These are phyloP conservation scores for Hydrotaea cyrtoneurina DNA, from an alignment of 2,888 invertebrate genomes.

Conservation along the genomic window DNA sequence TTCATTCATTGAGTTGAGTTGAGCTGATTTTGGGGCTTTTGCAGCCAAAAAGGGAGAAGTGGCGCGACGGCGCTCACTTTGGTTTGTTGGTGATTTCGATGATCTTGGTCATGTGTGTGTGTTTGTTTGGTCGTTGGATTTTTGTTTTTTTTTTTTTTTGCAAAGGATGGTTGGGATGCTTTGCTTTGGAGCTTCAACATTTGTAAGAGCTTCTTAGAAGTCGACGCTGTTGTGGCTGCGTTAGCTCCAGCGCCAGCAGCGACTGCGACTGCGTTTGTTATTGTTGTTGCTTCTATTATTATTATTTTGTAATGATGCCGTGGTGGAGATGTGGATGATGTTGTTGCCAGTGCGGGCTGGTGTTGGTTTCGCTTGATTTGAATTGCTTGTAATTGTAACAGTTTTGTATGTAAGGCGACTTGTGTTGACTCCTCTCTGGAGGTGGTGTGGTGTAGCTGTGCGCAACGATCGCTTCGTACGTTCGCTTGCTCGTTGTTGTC, in stretches of 20 bases:
- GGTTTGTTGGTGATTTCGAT: slow-evolving; percentile 24
- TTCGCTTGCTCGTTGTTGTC: slow-evolving; percentile 58
- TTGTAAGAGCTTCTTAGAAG: slow-evolving; percentile 34
- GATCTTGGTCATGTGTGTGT: slow-evolving; percentile 1
- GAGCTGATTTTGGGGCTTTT: slow-evolving; percentile 1
- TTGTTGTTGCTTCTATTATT: slow-evolving; percentile 20
- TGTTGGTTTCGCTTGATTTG: slow-evolving; percentile 63
- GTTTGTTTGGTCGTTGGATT: background rate
- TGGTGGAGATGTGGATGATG: background rate
- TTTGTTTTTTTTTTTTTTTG: background rate
- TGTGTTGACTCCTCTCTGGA: slow-evolving; percentile 10
- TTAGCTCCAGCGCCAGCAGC: slow-evolving; percentile 44
- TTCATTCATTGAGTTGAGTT: slow-evolving; percentile 77
- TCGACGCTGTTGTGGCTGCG: slow-evolving; percentile 14
- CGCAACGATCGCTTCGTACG: slow-evolving; percentile 54
- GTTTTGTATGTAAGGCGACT: slow-evolving; percentile 50
- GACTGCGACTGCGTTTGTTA: slow-evolving; percentile 46
- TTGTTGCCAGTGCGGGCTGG: slow-evolving; percentile 52
- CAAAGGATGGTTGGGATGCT: slow-evolving; percentile 25
- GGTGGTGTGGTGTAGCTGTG: slow-evolving; percentile 59
- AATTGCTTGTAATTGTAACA: slow-evolving; percentile 68
- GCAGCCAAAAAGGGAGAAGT: slow-evolving; percentile 14
- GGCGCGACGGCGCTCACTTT: slow-evolving; percentile 18
- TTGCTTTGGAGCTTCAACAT: slow-evolving; percentile 2
- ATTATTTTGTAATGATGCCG: background rate